Conservation (phyloP, 2,888 invertebrate species). For the Vesta saturnalis region DNA sequence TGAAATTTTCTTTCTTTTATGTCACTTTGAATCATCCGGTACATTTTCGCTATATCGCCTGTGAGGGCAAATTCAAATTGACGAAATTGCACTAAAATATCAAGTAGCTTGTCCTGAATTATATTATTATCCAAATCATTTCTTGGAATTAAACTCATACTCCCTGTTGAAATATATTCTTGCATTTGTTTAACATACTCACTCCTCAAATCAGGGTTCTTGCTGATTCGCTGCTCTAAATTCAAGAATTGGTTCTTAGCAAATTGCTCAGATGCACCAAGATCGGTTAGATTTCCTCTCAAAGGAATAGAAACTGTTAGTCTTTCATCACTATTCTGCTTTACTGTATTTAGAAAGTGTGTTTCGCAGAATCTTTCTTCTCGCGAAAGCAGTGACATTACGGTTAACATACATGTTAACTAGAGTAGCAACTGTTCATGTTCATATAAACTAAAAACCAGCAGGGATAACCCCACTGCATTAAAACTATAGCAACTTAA, state of each 20-base stretch:
- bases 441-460: too few species aligned
- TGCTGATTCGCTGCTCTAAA: background rate
- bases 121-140: background rate
- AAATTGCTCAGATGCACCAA: background rate
- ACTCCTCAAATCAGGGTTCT: background rate
- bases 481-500: too few species aligned
- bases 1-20: background rate
- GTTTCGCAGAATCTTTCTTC: background rate
- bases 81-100: background rate
- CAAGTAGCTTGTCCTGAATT: background rate
- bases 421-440: too few species aligned
- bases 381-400: background rate
- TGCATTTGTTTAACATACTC: background rate
- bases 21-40: slow-evolving; percentile 3
- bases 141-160: background rate
- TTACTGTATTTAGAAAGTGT: background rate
- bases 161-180: background rate
- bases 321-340: background rate
- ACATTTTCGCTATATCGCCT: slow-evolving; percentile 1
- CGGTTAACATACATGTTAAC: too few species aligned
- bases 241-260: background rate
- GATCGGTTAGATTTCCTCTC: background rate
- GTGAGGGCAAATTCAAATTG: background rate
- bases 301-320: background rate
- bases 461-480: too few species aligned